Evolutionary conservation across 2,113 vertebrate species (phyloP).

Genomic region (Trachemys scripta): DNA sequence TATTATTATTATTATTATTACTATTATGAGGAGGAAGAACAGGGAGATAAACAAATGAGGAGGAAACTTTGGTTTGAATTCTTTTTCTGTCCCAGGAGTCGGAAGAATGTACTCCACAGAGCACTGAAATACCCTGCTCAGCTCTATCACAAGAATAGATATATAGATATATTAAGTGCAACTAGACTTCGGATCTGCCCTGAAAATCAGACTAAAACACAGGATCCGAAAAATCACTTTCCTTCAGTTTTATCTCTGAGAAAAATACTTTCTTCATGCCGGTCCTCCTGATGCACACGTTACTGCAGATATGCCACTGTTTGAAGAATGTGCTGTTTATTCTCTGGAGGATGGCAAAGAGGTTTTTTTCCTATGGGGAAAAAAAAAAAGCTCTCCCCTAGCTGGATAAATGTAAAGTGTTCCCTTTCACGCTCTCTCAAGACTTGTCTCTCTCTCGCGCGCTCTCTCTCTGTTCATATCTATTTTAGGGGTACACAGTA

Average conservation of each 20-base stretch:
- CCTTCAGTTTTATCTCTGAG: constrained; percentile 57
- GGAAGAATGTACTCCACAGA: not conserved
- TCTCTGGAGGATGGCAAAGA: constrained; percentile 51
- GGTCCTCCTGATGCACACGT: constrained; percentile 1
- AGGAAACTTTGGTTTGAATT: not conserved
- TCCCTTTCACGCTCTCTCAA: constrained; percentile 44
- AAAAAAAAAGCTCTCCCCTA: constrained; percentile 52
- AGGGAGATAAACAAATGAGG: not conserved
- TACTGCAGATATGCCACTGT: constrained; percentile 49
- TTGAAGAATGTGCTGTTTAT: constrained; percentile 71
- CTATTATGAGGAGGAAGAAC: not conserved
- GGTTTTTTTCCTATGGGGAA: not conserved
- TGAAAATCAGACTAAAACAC: constrained; percentile 34
- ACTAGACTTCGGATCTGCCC: constrained; percentile 10
- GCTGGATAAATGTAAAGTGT: constrained; percentile 67
- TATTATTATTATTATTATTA: not conserved
- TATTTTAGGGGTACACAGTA: constrained; percentile 55
- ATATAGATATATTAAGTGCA: not conserved
- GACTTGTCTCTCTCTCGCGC: constrained; percentile 38
- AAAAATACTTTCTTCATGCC: constrained; percentile 50
- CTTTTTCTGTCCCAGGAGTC: not conserved
- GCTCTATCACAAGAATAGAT: not conserved
- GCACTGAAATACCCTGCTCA: not conserved
- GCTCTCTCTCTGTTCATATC: constrained; percentile 26
- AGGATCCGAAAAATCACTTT: constrained; percentile 47